Evolutionary conservation across 2,113 vertebrate genomes (phyloP).

Genomic region (Condylura cristata): DNA sequence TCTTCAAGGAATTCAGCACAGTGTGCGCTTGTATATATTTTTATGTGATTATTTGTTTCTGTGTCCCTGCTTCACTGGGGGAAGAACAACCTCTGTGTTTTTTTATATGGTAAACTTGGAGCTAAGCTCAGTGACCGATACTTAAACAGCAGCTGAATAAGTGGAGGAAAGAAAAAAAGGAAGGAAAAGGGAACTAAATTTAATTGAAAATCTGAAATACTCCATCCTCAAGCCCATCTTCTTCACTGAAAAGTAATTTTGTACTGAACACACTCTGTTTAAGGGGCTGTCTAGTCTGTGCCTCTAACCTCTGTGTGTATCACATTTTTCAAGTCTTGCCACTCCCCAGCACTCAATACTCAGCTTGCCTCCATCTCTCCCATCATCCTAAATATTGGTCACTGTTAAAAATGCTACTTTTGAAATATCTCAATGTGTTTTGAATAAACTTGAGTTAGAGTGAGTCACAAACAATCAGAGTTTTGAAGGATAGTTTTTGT

Average conservation of each 20-base stretch:
- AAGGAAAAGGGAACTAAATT: slow-evolving; percentile 14
- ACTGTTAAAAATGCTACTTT: slow-evolving; percentile 19
- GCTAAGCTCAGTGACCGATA: not conserved
- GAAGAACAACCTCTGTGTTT: not conserved
- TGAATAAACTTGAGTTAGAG: slow-evolving; percentile 41
- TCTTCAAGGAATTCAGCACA: not conserved
- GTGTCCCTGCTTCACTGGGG: not conserved
- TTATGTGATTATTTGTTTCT: not conserved
- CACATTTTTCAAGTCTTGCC: not conserved
- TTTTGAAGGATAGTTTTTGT: slow-evolving; percentile 58
- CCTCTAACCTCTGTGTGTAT: not conserved
- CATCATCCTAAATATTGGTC: not conserved
- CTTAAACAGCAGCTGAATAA: slow-evolving; percentile 18
- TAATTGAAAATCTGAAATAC: not conserved
- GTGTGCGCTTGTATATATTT: not conserved
- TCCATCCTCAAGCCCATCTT: not conserved
- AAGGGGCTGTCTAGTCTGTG: not conserved
- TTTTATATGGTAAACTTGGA: not conserved
- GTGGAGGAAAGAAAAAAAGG: not conserved
- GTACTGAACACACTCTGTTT: not conserved
- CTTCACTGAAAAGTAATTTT: not conserved
- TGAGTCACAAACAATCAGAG: slow-evolving; percentile 35
- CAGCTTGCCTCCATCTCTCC: not conserved
- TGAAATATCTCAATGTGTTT: slow-evolving; percentile 35
- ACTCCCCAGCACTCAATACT: not conserved